A percentile compares a stretch with the other conserved stretches of the same genome.
Conservation (phyloP, 2,888 invertebrate genomes). For the Polia nebulosa region DNA sequence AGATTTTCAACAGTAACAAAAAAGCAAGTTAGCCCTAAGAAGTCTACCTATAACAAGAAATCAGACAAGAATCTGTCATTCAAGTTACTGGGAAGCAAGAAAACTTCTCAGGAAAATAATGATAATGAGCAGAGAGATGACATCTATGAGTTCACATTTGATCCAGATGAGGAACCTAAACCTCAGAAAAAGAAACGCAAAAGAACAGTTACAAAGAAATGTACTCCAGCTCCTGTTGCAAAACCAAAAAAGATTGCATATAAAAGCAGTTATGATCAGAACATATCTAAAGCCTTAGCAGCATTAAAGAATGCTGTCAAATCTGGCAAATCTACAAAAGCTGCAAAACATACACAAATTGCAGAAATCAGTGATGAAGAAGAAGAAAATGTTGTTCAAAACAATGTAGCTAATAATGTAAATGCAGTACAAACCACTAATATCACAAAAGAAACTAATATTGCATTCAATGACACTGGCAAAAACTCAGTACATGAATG, state of each 20-base stretch:
- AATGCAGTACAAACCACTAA: constrained; percentile 12
- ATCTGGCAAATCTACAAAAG: constrained; percentile 49
- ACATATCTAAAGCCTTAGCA: constrained; percentile 81
- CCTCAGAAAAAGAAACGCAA: constrained; percentile 85
- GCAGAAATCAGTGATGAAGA: constrained; percentile 29
- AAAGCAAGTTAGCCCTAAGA: constrained; percentile 50
- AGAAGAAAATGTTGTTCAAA: constrained; percentile 16
- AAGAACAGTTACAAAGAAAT: constrained; percentile 71
- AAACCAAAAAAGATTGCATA: constrained; percentile 76
- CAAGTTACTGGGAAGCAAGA: constrained; percentile 76
- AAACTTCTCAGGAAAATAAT: constrained; percentile 69
- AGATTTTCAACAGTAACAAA: constrained; percentile 34
- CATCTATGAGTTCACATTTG: constrained; percentile 88
- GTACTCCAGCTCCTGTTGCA: constrained; percentile 59
- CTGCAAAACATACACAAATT: constrained; percentile 47
- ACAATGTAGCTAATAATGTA: constrained; percentile 19
- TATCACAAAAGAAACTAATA: constrained; percentile 19
- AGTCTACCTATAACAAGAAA: constrained; percentile 65
- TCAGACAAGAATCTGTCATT: constrained; percentile 74
- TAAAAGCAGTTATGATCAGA: constrained; percentile 83
- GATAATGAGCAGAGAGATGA: constrained; percentile 72
- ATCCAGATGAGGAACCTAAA: constrained; percentile 86
- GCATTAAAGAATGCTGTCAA: constrained; percentile 77
- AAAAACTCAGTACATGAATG: constrained; percentile 58
- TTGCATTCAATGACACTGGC: constrained; percentile 46